Percentiles rank a stretch among this genome's conserved stretches.
Conservation (phyloP, 2,888 invertebrate genomes). For the Ectropis crepuscularia region DNA sequence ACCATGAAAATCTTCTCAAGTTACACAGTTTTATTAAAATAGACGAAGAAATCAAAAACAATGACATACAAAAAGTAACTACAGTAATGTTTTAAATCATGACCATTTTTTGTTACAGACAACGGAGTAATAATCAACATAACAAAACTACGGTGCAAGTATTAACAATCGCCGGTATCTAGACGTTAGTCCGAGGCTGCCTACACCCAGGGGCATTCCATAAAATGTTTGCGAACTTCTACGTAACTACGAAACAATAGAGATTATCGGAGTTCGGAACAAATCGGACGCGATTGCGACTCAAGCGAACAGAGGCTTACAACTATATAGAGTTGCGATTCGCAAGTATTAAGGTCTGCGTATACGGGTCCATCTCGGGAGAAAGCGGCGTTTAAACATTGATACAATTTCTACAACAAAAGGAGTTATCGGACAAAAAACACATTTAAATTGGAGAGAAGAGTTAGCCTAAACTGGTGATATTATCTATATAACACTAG, state of each 20-base stretch:
- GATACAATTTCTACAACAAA: no score
- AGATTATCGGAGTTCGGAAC: constrained; percentile 31
- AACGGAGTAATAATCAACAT: neutral
- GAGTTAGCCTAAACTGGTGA: no score
- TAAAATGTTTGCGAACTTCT: constrained; percentile 12
- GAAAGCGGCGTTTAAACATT: no score
- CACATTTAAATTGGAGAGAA: no score
- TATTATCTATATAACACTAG: no score
- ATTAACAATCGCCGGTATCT: constrained; percentile 1
- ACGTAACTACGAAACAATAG: constrained; percentile 20
- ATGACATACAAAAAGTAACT: no score
- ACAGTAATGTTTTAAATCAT: no score
- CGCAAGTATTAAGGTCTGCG: constrained; percentile 26
- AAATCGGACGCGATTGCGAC: constrained; percentile 20
- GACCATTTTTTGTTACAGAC: neutral
- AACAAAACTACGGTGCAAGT: neutral
- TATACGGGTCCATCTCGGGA: no score
- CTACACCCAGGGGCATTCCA: constrained; percentile 4
- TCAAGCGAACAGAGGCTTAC: constrained; percentile 33
- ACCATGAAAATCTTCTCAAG: no score
- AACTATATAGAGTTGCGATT: constrained; percentile 36
- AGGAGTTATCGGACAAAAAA: no score
- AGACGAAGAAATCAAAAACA: no score
- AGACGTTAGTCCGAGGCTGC: constrained; percentile 8
- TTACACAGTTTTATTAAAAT: no score